Evolutionary conservation across 2,797 vertebrate genomes (phyloP).

Genomic region (Botia almorhae): DNA sequence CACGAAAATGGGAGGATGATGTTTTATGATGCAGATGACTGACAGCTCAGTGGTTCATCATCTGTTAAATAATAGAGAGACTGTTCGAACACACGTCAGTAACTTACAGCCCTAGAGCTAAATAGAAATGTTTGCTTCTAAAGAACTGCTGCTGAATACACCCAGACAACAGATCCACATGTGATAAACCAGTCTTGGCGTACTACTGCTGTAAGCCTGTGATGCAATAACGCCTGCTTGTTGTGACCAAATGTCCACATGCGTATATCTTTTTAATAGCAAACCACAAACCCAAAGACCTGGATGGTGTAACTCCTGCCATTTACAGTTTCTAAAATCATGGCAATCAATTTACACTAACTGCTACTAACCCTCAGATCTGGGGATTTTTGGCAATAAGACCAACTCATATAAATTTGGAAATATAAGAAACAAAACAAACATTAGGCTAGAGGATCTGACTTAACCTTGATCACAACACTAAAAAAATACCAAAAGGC

Average conservation of each 20-base stretch:
- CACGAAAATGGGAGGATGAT: not conserved
- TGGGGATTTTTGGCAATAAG: not conserved
- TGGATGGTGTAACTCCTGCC: not conserved
- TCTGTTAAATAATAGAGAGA: constrained; percentile 10
- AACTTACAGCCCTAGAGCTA: not conserved
- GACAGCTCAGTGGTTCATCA: not conserved
- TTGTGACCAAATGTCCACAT: constrained; percentile 17
- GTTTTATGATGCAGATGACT: not conserved
- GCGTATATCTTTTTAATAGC: constrained; percentile 10
- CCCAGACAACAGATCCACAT: constrained; percentile 35
- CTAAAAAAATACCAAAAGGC: no score
- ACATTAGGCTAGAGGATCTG: no score
- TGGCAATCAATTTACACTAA: not conserved
- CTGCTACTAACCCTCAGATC: not conserved
- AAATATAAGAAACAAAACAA: no score
- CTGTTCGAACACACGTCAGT: not conserved
- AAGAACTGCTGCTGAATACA: not conserved
- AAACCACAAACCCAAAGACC: constrained; percentile 13
- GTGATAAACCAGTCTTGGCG: constrained; percentile 1
- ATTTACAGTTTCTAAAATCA: not conserved
- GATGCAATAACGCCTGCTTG: constrained; percentile 23
- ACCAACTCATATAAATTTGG: not conserved
- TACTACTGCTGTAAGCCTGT: not conserved
- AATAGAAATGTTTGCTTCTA: not conserved
- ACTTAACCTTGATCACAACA: no score